Evolutionary conservation across 30 jellyfish, hydroid and myxozoan species (phyloP), one percentile per base, ranked within the genome.

Genomic region (Turritopsis rubra): DNA sequence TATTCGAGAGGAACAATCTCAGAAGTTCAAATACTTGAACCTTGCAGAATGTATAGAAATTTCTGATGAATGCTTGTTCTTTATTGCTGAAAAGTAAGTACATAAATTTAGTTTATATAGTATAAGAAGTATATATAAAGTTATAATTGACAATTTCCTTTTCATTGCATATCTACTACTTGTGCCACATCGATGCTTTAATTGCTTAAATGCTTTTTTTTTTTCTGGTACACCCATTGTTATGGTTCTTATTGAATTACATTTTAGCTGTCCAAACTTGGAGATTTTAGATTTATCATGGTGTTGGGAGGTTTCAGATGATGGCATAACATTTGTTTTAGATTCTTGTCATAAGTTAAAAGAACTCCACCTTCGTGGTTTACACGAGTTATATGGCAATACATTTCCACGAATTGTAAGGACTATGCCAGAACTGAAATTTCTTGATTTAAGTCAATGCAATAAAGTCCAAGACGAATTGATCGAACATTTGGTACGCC

Each of bases 271-370:
- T 53, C 91, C 91, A 71, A 87, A 85, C 54, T 79, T 91, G 84
- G 53, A 54, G n/a, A 54, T 54, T 1, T 88, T 87, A 9, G 86
- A 87, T 70, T 81, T 91, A 25, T 91, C 97, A 0, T 91, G 97
- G 97, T 91, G 97, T 73, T 91, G 97, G 97, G 96, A 85, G 71
- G 95, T 91, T 19, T 87, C 96, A 0, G 97, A 91, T 79, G 96
- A 87, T 77, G 97, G 97, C 16, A 83, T 91, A 7, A 54, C 85
- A 22, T 86, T 84, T 54, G 77, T 91, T 0, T 29, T 91, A 26
- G 89, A 87, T 81, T 74, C 87, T 68, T 91, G 97, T 68, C 97
- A 87, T 80, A 26, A 75, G 7, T 53, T 87, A 24, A 79, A 54
- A 28, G 91, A 84, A 76, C 85, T 91, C 41, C 77, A 82, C 75